A percentile compares a stretch with the other conserved stretches of the same genome.
Conservation (phyloP, 2,113 vertebrate genomes). For the Actenoides lindsayi region DNA sequence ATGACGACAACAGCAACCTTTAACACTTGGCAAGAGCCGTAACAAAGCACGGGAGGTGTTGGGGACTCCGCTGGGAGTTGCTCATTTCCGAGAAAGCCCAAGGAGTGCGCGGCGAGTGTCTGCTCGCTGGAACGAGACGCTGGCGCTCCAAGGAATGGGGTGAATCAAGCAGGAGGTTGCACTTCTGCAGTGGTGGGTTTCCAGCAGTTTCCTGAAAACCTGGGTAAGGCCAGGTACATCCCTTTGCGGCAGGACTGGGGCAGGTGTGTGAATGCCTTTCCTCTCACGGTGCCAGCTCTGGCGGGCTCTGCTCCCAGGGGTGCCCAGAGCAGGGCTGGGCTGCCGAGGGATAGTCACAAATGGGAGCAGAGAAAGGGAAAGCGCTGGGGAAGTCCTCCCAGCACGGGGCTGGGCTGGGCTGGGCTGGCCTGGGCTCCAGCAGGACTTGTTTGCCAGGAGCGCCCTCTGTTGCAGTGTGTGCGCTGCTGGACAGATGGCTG, state of each 20-base stretch:
- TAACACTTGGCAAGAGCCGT: slow-evolving; percentile 1
- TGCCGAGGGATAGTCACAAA: not conserved
- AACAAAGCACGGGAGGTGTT: slow-evolving; percentile 31
- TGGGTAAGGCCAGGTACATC: not conserved
- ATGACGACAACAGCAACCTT: not conserved
- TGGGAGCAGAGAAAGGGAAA: not conserved
- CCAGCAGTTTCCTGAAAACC: not conserved
- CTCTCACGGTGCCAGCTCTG: accelerated
- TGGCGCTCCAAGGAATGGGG: accelerated
- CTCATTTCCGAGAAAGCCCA: slow-evolving; percentile 12
- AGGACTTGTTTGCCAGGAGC: not conserved
- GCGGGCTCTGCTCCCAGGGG: not conserved
- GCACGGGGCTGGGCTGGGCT: not conserved
- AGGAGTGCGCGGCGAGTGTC: accelerated
- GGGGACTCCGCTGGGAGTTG: not conserved
- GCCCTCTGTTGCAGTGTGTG: not conserved
- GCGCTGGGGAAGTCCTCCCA: not conserved
- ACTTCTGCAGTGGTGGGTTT: not conserved
- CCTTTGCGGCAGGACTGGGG: not conserved
- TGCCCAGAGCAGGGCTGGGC: not conserved
- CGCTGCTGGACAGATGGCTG: not conserved
- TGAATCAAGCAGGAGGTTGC: not conserved
- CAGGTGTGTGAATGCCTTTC: not conserved
- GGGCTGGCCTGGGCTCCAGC: not conserved
- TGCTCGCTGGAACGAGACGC: not conserved